These are phyloP conservation scores for Ornithorhynchus anatinus DNA, from an alignment of 2,113 vertebrate genomes.

Conservation along the genomic window DNA sequence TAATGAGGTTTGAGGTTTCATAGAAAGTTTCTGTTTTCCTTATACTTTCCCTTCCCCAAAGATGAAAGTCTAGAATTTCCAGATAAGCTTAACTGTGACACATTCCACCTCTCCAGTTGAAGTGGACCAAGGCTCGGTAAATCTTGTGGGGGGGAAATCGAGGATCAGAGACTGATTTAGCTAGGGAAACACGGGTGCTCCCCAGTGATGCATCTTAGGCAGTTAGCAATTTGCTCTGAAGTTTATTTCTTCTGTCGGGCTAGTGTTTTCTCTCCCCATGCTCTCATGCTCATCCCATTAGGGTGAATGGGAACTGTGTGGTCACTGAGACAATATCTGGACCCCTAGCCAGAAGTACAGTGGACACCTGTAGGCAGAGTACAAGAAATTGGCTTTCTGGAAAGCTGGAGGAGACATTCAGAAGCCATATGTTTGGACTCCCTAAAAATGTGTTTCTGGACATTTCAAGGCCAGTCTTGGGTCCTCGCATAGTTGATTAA, in stretches of 20 bases:
- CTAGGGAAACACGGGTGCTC: conserved; percentile 36
- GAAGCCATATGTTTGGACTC: no score
- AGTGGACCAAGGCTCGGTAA: neutral
- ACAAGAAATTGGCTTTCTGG: no score
- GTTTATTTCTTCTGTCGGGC: conserved; percentile 54
- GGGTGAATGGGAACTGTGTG: conserved; percentile 60
- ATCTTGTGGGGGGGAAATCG: conserved; percentile 36
- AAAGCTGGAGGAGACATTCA: no score
- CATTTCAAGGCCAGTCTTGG: no score
- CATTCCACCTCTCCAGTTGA: conserved; percentile 33
- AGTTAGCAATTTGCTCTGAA: conserved; percentile 60
- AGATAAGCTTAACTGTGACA: conserved; percentile 48
- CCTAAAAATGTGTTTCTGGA: no score
- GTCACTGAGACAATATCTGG: conserved; percentile 49
- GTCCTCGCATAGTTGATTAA: no score
- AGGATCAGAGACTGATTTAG: conserved; percentile 30
- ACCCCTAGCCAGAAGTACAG: neutral
- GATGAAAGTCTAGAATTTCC: conserved; percentile 58
- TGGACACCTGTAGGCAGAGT: no score
- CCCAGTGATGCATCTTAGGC: conserved; percentile 56
- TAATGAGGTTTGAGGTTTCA: conserved; percentile 55
- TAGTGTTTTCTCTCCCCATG: conserved; percentile 38
- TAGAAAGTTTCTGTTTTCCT: no score
- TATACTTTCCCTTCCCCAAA: conserved; percentile 50
- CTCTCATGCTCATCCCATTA: conserved; percentile 52